Evolutionary conservation across 2,888 invertebrate genomes (phyloP).

Genomic region (Macropis europaea): DNA sequence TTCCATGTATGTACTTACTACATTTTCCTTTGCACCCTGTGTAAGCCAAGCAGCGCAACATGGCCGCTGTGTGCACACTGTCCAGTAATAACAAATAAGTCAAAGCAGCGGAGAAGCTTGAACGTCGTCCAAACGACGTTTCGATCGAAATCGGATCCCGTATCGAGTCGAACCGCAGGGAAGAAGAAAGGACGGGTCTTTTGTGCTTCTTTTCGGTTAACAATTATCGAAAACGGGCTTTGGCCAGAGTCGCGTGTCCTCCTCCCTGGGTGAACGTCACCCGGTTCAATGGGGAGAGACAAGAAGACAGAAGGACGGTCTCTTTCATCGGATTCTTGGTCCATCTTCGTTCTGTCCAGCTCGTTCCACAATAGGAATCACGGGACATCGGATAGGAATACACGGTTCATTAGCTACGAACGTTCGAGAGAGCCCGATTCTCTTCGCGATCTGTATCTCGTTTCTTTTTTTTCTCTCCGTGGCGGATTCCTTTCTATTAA

Average conservation of each 20-base stretch:
- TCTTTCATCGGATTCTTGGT: slow-evolving; percentile 37
- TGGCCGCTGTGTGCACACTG: too few relatives aligned
- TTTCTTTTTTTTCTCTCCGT: too few relatives aligned
- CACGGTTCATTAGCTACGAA: slow-evolving; percentile 63
- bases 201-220: slow-evolving; percentile 52
- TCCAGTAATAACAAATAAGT: too few relatives aligned
- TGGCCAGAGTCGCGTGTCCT: slow-evolving; percentile 36
- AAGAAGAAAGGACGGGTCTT: too few relatives aligned
- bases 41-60: too few relatives aligned
- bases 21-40: too few relatives aligned
- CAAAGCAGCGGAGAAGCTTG: too few relatives aligned
- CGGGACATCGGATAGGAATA: slow-evolving; percentile 52
- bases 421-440: slow-evolving; percentile 23
- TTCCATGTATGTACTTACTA: too few relatives aligned
- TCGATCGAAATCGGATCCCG: too few relatives aligned
- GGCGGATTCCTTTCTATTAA: slow-evolving; percentile 56
- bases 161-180: too few relatives aligned
- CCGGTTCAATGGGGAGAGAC: slow-evolving; percentile 43
- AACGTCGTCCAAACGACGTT: too few relatives aligned
- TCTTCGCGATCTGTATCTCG: slow-evolving; percentile 37
- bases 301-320: slow-evolving; percentile 31
- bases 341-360: slow-evolving; percentile 22
- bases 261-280: slow-evolving; percentile 18
- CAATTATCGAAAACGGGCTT: slow-evolving; percentile 57
- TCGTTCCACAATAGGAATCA: slow-evolving; percentile 57